Evolutionary conservation across 2,113 vertebrate species (phyloP).

Genomic region (Gopherus evgoodei): DNA sequence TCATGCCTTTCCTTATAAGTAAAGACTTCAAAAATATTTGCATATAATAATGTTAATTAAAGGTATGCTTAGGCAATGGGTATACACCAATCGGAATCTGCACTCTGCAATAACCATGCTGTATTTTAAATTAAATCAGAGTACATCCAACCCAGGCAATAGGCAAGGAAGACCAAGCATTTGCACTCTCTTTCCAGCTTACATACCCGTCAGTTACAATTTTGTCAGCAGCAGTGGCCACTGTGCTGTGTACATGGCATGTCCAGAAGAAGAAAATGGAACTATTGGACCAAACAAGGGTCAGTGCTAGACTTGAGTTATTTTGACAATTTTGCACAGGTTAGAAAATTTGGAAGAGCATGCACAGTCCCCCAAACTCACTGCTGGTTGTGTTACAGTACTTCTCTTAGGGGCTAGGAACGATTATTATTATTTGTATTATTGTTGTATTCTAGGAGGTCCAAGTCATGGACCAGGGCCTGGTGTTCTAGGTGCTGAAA

Average conservation of each 20-base stretch:
- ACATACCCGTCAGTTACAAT: not conserved
- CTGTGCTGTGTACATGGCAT: not conserved
- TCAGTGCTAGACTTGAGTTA: not conserved
- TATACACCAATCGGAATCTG: not conserved
- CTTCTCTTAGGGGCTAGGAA: not conserved
- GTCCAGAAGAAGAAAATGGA: not conserved
- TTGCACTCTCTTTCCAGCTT: not conserved
- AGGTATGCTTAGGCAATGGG: not conserved
- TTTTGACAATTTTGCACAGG: not conserved
- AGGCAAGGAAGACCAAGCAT: not conserved
- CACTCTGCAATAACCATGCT: not conserved
- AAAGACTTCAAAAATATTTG: not conserved
- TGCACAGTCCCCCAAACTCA: not conserved
- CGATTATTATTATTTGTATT: not conserved
- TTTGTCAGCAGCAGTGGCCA: not conserved
- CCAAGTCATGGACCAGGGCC: not conserved
- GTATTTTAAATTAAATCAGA: not conserved
- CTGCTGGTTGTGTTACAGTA: not conserved
- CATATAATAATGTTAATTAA: not conserved
- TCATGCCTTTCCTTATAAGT: not conserved
- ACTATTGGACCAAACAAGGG: not conserved
- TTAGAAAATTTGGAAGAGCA: not conserved
- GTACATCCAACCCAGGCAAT: slow-evolving; percentile 1
- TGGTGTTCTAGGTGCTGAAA: not conserved
- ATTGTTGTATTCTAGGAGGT: not conserved